Evolutionary conservation across 2,797 vertebrate species (phyloP).

Genomic region (Fistularia commersonii): DNA sequence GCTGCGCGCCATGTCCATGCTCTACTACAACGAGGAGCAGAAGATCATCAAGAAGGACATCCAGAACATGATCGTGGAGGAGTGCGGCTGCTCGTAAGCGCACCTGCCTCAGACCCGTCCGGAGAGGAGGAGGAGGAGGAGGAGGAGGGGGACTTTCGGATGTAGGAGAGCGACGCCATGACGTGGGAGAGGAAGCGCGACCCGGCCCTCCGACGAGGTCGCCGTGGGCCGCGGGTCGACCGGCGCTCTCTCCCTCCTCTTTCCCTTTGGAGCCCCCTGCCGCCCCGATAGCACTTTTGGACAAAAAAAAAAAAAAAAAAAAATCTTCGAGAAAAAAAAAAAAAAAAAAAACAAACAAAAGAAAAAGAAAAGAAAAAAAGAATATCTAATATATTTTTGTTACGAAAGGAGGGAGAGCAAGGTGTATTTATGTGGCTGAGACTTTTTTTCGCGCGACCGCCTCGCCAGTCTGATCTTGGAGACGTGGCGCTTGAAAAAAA

Average conservation of each 20-base stretch:
- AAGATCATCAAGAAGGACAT: conserved; percentile 99
- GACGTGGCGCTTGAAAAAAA: too few relatives aligned
- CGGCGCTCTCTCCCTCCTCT: conserved; percentile 22
- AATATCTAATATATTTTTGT: conserved; percentile 84
- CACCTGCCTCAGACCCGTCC: neutral
- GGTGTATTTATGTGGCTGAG: conserved; percentile 77
- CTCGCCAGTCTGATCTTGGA: conserved; percentile 51
- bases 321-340: too few relatives aligned
- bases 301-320: conserved; percentile 49
- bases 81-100: conserved; percentile 92
- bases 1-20: conserved; percentile 97
- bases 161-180: too few relatives aligned
- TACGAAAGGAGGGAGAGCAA: conserved; percentile 70
- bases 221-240: neutral
- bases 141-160: conserved; percentile 20
- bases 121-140: conserved; percentile 13
- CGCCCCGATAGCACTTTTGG: conserved; percentile 70
- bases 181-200: conserved; percentile 3
- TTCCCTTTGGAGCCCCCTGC: too few relatives aligned
- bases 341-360: too few relatives aligned
- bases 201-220: too few relatives aligned
- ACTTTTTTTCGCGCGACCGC: conserved; percentile 38
- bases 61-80: conserved; percentile 98
- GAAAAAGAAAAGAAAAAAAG: conserved; percentile 55
- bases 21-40: conserved; percentile 96